Conservation (phyloP, 2,888 invertebrate genomes). For the Allophyes oxyacanthae region DNA sequence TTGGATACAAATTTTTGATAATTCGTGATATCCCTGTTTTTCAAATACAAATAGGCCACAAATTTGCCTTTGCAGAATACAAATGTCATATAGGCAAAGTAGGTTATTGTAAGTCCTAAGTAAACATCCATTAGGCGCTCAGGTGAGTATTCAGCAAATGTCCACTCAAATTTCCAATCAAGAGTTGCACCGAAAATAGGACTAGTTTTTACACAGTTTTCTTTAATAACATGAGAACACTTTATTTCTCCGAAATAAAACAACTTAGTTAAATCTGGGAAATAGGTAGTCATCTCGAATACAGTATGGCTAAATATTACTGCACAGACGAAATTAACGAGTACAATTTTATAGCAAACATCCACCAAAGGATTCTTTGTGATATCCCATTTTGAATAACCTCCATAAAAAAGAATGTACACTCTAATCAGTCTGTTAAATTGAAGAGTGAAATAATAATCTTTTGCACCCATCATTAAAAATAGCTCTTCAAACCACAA, state of each 20-base stretch:
- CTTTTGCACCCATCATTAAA: neutral
- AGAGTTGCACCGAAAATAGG: conserved; percentile 58
- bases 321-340: conserved; percentile 57
- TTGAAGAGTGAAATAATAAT: conserved; percentile 40
- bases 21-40: conserved; percentile 59
- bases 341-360: conserved; percentile 55
- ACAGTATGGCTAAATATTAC: conserved; percentile 65
- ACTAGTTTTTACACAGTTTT: conserved; percentile 35
- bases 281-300: conserved; percentile 50
- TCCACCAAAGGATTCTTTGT: conserved; percentile 59
- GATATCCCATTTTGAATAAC: conserved; percentile 59
- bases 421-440: conserved; percentile 64
- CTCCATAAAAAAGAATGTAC: conserved; percentile 59
- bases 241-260: conserved; percentile 64
- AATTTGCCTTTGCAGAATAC: conserved; percentile 60
- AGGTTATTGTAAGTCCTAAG: conserved; percentile 38
- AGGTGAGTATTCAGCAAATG: conserved; percentile 59
- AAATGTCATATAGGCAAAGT: conserved; percentile 53
- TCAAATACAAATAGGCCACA: conserved; percentile 69
- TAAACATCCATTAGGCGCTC: conserved; percentile 61
- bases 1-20: conserved; percentile 72
- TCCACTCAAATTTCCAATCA: conserved; percentile 64
- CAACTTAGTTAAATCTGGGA: conserved; percentile 48
- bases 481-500: conserved; percentile 66
- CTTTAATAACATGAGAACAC: conserved; percentile 45